A percentile compares a stretch with the other conserved stretches of the same genome.
phyloP scores from a whole-genome alignment of 2,888 invertebrate genomes.

The Acanthoscelides obtectus region DNA sequence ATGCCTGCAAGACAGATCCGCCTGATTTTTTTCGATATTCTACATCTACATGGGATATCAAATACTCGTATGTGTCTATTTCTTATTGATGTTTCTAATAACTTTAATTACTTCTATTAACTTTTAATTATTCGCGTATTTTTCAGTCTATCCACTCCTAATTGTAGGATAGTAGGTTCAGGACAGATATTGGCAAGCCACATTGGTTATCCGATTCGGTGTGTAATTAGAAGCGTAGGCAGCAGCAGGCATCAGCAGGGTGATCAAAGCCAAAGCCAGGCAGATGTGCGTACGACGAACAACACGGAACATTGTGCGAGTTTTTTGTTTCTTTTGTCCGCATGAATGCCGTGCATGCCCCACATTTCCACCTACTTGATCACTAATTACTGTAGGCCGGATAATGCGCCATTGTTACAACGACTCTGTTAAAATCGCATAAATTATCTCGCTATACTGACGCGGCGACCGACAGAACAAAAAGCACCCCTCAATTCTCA shows the following conservation, averaged over 20 bases:
- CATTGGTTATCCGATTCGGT: conserved; percentile 3
- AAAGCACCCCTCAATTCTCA: conserved; percentile 17
- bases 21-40: too few relatives aligned
- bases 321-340: conserved; percentile 43
- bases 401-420: conserved; percentile 42
- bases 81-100: too few relatives aligned
- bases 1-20: too few relatives aligned
- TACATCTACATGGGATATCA: too few relatives aligned
- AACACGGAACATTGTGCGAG: conserved; percentile 14
- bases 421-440: conserved; percentile 46
- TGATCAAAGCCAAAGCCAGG: conserved; percentile 32
- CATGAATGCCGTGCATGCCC: conserved; percentile 42
- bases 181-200: neutral
- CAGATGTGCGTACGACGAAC: conserved; percentile 43
- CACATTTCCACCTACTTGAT: conserved; percentile 49
- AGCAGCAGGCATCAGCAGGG: too few relatives aligned
- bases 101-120: too few relatives aligned
- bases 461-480: conserved; percentile 18
- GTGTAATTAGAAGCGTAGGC: conserved; percentile 17
- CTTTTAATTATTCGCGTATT: too few relatives aligned
- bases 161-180: too few relatives aligned
- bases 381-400: conserved; percentile 46
- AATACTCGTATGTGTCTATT: too few relatives aligned
- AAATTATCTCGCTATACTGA: conserved; percentile 36
- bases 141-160: too few relatives aligned